A percentile compares a stretch with the other conserved stretches of the same genome.
These are phyloP conservation scores for Staurois parvus DNA, from an alignment of 2,797 vertebrate genomes.

Conservation along the genomic window DNA sequence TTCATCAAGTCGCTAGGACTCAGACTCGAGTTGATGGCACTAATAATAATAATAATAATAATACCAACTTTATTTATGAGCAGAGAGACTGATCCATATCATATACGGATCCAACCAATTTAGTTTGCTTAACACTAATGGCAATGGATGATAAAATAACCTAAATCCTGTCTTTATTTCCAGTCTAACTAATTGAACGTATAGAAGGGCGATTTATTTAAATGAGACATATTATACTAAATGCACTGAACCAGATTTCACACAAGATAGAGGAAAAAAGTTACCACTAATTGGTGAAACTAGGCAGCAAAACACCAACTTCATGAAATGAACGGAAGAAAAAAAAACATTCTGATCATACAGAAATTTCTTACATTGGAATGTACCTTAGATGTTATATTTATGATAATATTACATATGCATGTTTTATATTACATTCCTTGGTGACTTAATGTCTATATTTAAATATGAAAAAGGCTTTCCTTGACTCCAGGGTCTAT, in stretches of 20 bases:
- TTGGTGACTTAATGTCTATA: constrained; percentile 34
- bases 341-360: background rate
- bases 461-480: constrained; percentile 31
- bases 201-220: background rate
- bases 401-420: constrained; percentile 26
- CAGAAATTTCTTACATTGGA: background rate
- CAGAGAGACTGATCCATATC: background rate
- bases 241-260: background rate
- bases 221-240: background rate
- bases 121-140: background rate
- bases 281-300: background rate
- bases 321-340: background rate
- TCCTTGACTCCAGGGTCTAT: background rate
- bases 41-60: too few relatives aligned
- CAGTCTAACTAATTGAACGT: background rate
- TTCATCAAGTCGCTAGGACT: too few relatives aligned
- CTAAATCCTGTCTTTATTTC: background rate
- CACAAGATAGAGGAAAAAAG: background rate
- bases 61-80: too few relatives aligned
- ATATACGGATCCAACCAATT: background rate
- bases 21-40: too few relatives aligned
- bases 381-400: constrained; percentile 42
- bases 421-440: constrained; percentile 27
- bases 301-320: background rate
- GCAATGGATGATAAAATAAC: background rate